Evolutionary conservation across 2,797 vertebrate species (phyloP), one percentile per base, ranked within the genome.

Genomic region (Coilia nasus): DNA sequence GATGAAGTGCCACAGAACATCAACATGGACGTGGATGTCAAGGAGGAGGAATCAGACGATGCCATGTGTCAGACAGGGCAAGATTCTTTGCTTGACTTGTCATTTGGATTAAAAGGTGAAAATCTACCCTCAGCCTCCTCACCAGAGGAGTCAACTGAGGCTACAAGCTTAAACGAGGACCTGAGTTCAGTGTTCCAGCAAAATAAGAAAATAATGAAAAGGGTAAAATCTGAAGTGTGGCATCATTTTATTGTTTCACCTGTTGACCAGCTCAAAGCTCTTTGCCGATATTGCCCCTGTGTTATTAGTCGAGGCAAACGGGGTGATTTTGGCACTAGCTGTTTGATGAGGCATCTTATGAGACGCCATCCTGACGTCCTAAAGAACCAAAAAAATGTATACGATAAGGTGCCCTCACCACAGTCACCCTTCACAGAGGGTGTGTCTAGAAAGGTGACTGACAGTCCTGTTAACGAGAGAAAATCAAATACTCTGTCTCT

Each of bases 141-240:
- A 10, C 95, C 96, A 0, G 95, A 96, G 82, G 95, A 97, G 90
- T 94, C 93, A 81, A 90, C 93, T 0, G 95, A 95, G 5, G 93
- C 93, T 81, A 84, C 92, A 44, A 92, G 94, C 86, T 89, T 91
- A 92, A 95, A 83, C 86, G 93, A 93, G 88, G 94, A 96, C 87
- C 93, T 95, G 0, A 92, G 95, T 21, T 94, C 96, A 0, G 92
- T 98, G 90, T 97, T 98, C 93, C 98, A 98, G 87, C 98, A 99
- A 93, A 99, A 98, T 88, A 98, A 98, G 90, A 97, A 96, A 92
- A 97, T 97, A 71, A 98, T 98, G 97, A 97, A 96, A 91, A 95
- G 97, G 84, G 97, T 99, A 60, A 99, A 98, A 92, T 98, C 97
- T 0, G 98, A 98, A 91, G 98, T 99, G 35, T 99, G 98, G 98